Evolutionary conservation across 1,140 invertebrate species (phyloP).

Genomic region (Nylanderia fulva): DNA sequence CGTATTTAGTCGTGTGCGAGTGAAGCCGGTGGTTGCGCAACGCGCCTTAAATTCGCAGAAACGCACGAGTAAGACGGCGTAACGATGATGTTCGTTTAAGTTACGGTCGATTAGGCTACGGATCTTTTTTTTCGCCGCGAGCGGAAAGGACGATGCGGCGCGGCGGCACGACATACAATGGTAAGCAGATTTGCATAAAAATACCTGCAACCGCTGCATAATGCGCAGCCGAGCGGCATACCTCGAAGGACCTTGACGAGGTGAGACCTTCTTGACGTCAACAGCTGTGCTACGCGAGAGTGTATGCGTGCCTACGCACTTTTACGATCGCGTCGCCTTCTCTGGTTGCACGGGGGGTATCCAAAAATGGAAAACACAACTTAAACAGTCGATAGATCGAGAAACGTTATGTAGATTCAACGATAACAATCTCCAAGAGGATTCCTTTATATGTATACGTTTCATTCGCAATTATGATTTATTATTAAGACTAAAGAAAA

Average conservation of each 20-base stretch:
- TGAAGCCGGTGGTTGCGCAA: slow-evolving; percentile 57
- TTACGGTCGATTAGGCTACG: slow-evolving; percentile 50
- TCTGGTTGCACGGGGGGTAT: neutral
- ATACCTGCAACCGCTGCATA: slow-evolving; percentile 72
- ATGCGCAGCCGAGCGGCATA: slow-evolving; percentile 52
- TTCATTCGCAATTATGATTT: neutral
- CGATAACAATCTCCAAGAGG: neutral
- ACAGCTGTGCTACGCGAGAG: slow-evolving; percentile 55
- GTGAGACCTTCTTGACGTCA: slow-evolving; percentile 75
- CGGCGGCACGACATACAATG: slow-evolving; percentile 72
- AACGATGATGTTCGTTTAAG: slow-evolving; percentile 54
- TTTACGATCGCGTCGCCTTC: slow-evolving; percentile 48
- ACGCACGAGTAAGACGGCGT: neutral
- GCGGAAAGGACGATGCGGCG: slow-evolving; percentile 13
- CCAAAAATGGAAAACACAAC: slow-evolving; percentile 36
- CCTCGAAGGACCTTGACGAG: slow-evolving; percentile 73
- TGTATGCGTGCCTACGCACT: slow-evolving; percentile 59
- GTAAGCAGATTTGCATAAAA: slow-evolving; percentile 80
- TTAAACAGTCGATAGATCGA: neutral
- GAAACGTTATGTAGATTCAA: neutral
- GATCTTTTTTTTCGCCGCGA: slow-evolving; percentile 18
- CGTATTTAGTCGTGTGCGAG: neutral
- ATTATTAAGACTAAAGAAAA: neutral
- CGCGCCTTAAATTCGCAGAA: slow-evolving; percentile 53
- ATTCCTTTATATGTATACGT: neutral